Evolutionary conservation across 2,113 vertebrate genomes (phyloP).

Genomic region (Perca schrenkii): DNA sequence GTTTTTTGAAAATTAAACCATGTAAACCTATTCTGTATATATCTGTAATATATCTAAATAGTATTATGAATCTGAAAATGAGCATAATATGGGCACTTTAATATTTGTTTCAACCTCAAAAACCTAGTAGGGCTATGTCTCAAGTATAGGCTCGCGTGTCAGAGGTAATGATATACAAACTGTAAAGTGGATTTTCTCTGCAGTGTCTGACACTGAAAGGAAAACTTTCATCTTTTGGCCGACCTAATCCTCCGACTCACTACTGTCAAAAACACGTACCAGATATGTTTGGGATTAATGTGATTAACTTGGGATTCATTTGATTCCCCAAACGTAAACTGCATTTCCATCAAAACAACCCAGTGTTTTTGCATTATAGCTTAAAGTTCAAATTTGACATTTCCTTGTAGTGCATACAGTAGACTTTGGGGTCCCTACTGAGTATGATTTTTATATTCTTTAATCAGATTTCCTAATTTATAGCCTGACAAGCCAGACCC

Average conservation of each 20-base stretch:
- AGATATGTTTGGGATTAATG: conserved; percentile 11
- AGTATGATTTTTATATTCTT: not conserved
- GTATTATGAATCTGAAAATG: too few species aligned
- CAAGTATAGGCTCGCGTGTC: not conserved
- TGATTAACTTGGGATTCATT: conserved; percentile 43
- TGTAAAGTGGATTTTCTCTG: conserved; percentile 27
- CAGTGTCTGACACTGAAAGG: conserved; percentile 38
- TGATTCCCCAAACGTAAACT: conserved; percentile 1
- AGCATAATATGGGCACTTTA: too few species aligned
- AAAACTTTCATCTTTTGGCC: not conserved
- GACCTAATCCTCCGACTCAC: not conserved
- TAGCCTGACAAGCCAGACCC: too few species aligned
- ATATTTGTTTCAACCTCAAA: not conserved
- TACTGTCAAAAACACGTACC: conserved; percentile 20
- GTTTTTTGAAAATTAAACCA: too few species aligned
- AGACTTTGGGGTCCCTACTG: not conserved
- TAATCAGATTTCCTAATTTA: too few species aligned
- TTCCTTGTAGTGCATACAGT: not conserved
- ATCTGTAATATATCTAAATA: too few species aligned
- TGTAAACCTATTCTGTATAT: too few species aligned
- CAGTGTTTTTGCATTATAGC: not conserved
- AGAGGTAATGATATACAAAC: conserved; percentile 13
- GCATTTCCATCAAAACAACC: not conserved
- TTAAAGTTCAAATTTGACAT: not conserved
- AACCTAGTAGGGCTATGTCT: not conserved